Base-by-base conservation (phyloP, 1,140 invertebrate genomes). In the Thrips palmi region DNA sequence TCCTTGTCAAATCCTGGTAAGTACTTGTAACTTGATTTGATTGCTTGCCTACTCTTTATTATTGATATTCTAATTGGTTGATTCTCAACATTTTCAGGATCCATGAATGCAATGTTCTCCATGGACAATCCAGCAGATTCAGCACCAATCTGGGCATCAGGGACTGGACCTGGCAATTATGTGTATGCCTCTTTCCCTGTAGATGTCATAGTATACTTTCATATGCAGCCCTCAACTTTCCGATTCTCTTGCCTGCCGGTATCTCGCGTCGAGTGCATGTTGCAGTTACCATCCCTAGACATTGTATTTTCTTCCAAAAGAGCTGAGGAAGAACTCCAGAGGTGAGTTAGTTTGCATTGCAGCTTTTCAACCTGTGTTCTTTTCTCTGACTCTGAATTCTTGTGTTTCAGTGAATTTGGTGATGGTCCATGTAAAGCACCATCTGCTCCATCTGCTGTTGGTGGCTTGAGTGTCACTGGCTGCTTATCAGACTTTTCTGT, bases 131-230 rank as follows among this genome's bases (percentile, higher is more conserved):
- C 56, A 42, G 53, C 55, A 3, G 55, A 57, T 22, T n/a, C n/a
- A n/a, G n/a, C n/a, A n/a, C n/a, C n/a, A n/a, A 33, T 45, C 20
- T 59, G 55, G 47, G 54, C 60, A 21, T 34, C 35, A 7, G 44
- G 45, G 37, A 57, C 69, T 3, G 65, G 64, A 41, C 71, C 67
- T 53, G 74, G 74, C 4, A 78, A 81, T 54, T 82, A 84, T 53
- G 79, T 77, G 40, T 87, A 87, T 51, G 78, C 84, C 8, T 92
- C 87, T 40, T 97, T 97, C 54, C 93, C 93, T 0, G 89, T 99
- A 0, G 93, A 99, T 63, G 88, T 98, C 7, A 87, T 98, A 47
- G 92, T 99, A 5, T 94, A 96, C 57, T 91, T 97, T 60, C 84
- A 92, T 54, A 93, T 97, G 73, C 86, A 97, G 52, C 91, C 92